Evolutionary conservation across 1,140 invertebrate species (phyloP).

Genomic region (Cardiocondyla obscurior): DNA sequence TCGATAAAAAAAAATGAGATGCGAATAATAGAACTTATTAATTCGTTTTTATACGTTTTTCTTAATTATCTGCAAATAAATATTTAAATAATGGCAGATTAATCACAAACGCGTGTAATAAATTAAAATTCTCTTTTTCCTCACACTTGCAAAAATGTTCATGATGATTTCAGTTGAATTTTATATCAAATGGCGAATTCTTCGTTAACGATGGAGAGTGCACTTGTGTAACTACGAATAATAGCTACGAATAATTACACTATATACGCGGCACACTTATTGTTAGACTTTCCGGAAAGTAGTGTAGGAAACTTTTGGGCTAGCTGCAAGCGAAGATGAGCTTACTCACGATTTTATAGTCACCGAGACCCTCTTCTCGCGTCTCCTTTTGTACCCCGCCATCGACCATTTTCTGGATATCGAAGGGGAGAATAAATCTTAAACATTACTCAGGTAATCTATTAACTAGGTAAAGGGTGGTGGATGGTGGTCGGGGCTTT

Average conservation of each 20-base stretch:
- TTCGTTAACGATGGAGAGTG: not conserved
- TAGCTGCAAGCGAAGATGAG: constrained; percentile 36
- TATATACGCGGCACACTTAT: constrained; percentile 17
- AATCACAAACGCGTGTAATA: not conserved
- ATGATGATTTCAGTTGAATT: constrained; percentile 27
- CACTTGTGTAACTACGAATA: not conserved
- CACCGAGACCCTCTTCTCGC: constrained; percentile 57
- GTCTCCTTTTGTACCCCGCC: constrained; percentile 66
- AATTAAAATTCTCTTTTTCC: no score
- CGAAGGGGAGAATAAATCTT: constrained; percentile 65
- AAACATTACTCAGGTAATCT: constrained; percentile 55
- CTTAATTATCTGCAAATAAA: not conserved
- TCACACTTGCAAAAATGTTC: constrained; percentile 67
- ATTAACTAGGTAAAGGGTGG: constrained; percentile 30
- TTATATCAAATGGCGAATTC: not conserved
- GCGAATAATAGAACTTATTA: not conserved
- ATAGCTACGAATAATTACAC: not conserved
- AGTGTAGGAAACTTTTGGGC: constrained; percentile 44
- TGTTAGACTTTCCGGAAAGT: not conserved
- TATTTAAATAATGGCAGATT: not conserved
- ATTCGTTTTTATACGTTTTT: not conserved
- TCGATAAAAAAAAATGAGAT: no score
- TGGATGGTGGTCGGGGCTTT: constrained; percentile 49
- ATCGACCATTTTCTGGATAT: constrained; percentile 41
- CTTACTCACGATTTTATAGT: constrained; percentile 65